phyloP scores from a whole-genome alignment of 2,113 vertebrate species.

The Platysteira castanea region DNA sequence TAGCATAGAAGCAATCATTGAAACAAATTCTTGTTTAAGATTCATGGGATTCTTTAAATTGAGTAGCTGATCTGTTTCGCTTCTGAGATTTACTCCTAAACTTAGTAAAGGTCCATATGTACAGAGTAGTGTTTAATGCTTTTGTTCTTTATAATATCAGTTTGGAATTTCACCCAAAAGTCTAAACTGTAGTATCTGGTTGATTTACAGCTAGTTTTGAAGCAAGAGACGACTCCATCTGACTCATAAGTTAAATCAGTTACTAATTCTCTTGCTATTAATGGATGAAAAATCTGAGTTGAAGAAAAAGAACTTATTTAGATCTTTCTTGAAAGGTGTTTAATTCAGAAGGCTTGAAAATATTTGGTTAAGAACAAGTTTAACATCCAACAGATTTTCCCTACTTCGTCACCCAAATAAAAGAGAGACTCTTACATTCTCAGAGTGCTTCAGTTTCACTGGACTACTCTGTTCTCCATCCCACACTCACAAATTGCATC shows the following conservation, averaged over 20 bases:
- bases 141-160: neutral
- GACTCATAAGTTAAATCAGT: neutral
- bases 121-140: neutral
- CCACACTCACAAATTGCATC: neutral
- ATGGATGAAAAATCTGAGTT: neutral
- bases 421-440: neutral
- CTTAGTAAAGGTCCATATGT: neutral
- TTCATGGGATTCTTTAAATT: neutral
- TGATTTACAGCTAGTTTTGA: neutral
- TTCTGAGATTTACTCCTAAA: neutral
- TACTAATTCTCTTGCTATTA: neutral
- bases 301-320: neutral
- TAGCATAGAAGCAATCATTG: neutral
- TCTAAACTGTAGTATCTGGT: neutral
- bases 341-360: neutral
- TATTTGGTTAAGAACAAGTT: neutral
- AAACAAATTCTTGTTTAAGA: neutral
- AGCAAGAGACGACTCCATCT: neutral
- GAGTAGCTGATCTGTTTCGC: neutral
- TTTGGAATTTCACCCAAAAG: neutral
- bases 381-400: neutral
- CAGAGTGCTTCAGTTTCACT: neutral
- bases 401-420: neutral
- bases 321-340: neutral
- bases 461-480: neutral